These are phyloP conservation scores for Lacanobia oleracea DNA, from an alignment of 2,888 invertebrate species.

Conservation along the genomic window DNA sequence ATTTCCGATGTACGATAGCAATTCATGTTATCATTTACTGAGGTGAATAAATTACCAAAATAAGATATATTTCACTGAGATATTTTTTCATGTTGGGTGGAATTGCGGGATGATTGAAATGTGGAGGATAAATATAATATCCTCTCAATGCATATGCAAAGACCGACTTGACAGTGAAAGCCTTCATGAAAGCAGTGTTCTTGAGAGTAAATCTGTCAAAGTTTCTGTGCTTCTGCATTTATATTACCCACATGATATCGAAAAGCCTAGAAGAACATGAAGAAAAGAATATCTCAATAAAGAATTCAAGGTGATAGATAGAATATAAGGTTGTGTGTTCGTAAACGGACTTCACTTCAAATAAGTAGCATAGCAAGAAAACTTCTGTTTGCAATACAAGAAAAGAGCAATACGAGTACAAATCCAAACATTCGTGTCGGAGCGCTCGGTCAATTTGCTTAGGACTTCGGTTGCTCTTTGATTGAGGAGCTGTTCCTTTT, in stretches of 20 bases:
- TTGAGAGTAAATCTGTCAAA: background rate
- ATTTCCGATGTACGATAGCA: conserved; percentile 82
- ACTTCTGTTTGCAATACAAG: conserved; percentile 71
- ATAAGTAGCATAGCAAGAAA: conserved; percentile 59
- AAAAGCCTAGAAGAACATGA: background rate
- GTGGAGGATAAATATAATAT: background rate
- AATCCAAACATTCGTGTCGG: conserved; percentile 75
- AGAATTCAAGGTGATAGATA: background rate
- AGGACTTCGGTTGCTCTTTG: conserved; percentile 74
- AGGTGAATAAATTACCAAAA: conserved; percentile 48
- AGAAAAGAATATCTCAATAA: no score
- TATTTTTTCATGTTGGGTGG: background rate
- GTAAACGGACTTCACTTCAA: conserved; percentile 43
- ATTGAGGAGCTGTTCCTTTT: conserved; percentile 66
- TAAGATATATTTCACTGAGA: conserved; percentile 4
- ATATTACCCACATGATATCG: background rate
- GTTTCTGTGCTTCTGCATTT: background rate
- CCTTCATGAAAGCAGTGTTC: background rate
- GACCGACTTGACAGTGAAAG: background rate
- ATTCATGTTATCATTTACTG: conserved; percentile 75
- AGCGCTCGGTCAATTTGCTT: conserved; percentile 82
- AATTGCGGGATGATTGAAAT: conserved; percentile 1
- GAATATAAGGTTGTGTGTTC: background rate
- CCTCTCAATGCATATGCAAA: background rate
- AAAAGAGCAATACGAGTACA: conserved; percentile 75